Evolutionary conservation across 1,140 invertebrate genomes (phyloP), one percentile per base, ranked within the genome.

Genomic region (Helicoverpa zea): DNA sequence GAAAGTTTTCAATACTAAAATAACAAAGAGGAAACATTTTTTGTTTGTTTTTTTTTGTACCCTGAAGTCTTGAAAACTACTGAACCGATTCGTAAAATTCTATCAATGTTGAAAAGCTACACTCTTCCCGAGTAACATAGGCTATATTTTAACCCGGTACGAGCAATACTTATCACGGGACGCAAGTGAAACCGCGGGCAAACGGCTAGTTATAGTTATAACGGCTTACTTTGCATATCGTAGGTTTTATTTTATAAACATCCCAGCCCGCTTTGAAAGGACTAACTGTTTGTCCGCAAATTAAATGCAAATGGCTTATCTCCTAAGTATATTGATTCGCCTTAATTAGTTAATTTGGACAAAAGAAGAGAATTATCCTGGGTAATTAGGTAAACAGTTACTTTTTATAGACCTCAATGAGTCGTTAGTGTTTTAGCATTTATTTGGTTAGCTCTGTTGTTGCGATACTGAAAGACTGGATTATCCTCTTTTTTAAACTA

Each of bases 221-320:
- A n/a, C n/a, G n/a, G 23, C 35, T 35, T 35, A 3, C 35, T 35
- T 35, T 35, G 35, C 1, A 35, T 35, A 35, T 35, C 3, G 1
- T 2, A 35, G 7, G 35, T 1, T 35, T 35, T 35, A 35, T 35
- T 35, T 23, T 68, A 43, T 51, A 10, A 43, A 4, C 30, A 63
- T 0, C 29, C 23, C 35, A 29, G 30, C 10, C 43, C 10, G 9
- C 10, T 66, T 47, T 66, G 0, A 23, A 2, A 18, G 18, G n/a
- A 12, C 18, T 11, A n/a, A 11, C 23, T 49, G 61, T 49, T 16
- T 64, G 35, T n/a, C 16, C 23, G 14, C 51, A 30, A 72, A 54
- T 30, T 54, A 54, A 54, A 72, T 72, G 68, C 51, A 54, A 72
- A 72, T 72, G 47, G 43, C 43, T 16, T 49, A 18, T 47, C n/a